Percentiles rank a stretch among this genome's conserved stretches.
These are phyloP conservation scores for Leucosticte australis DNA, from an alignment of 2,113 vertebrate species.

Conservation along the genomic window DNA sequence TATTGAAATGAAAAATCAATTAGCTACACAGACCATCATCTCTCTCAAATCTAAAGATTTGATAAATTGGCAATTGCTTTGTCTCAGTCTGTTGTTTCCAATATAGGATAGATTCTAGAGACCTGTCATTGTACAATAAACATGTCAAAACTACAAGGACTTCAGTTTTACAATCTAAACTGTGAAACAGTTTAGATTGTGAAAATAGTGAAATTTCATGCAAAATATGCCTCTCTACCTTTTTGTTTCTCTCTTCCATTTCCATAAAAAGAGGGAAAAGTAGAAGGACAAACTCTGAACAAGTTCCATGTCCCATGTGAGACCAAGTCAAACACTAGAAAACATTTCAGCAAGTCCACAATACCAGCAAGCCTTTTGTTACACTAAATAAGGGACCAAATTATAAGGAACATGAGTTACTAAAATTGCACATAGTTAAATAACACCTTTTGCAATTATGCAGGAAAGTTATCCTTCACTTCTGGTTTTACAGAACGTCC, in stretches of 20 bases:
- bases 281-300: fast-evolving
- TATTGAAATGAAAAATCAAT: not conserved
- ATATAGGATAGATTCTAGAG: not conserved
- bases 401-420: not conserved
- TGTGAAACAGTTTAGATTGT: not conserved
- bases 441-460: not conserved
- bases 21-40: not conserved
- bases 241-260: not conserved
- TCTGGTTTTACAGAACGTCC: not conserved
- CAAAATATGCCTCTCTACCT: not conserved
- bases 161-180: not conserved
- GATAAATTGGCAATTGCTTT: not conserved
- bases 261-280: not conserved
- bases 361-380: not conserved
- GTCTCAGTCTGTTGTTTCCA: not conserved
- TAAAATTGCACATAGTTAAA: not conserved
- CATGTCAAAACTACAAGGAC: not conserved
- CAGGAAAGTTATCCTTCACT: not conserved
- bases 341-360: not conserved
- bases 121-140: not conserved
- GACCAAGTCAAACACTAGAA: not conserved
- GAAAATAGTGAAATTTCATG: not conserved
- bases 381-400: not conserved
- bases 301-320: not conserved
- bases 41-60: fast-evolving